These are phyloP conservation scores for Fulmarus glacialis DNA, from an alignment of 2,113 vertebrate species.

Conservation along the genomic window DNA sequence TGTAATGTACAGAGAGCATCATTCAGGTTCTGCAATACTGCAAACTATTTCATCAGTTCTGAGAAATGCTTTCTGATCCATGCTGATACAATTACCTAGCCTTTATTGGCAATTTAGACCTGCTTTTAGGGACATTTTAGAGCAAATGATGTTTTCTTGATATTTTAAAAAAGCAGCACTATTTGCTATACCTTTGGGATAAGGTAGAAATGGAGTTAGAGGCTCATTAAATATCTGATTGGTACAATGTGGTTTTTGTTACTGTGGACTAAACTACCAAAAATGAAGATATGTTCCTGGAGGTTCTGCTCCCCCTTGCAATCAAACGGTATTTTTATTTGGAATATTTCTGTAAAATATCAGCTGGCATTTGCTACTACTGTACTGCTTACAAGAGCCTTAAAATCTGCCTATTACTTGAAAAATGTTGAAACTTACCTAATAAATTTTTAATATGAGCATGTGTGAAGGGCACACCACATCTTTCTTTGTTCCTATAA, in stretches of 20 bases:
- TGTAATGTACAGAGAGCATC: conserved; percentile 48
- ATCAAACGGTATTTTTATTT: conserved; percentile 32
- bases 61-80: conserved; percentile 88
- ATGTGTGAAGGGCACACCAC: conserved; percentile 4
- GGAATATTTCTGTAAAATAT: conserved; percentile 53
- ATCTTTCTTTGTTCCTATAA: conserved; percentile 21
- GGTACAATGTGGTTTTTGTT: conserved; percentile 75
- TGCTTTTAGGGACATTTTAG: conserved; percentile 87
- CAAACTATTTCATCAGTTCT: conserved; percentile 79
- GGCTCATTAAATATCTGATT: conserved; percentile 82
- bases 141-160: conserved; percentile 87
- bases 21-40: conserved; percentile 68
- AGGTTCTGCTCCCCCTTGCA: conserved; percentile 21
- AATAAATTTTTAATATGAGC: conserved; percentile 47
- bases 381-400: not conserved
- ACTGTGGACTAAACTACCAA: conserved; percentile 56
- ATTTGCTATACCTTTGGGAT: conserved; percentile 84
- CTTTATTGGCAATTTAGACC: conserved; percentile 88
- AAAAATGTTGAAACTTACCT: conserved; percentile 42
- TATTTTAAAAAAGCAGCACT: conserved; percentile 80
- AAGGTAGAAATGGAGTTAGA: conserved; percentile 83
- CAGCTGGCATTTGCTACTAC: conserved; percentile 22
- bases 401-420: conserved; percentile 55
- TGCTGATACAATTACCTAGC: conserved; percentile 86
- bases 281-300: conserved; percentile 54